Evolutionary conservation across 2,797 vertebrate species (phyloP).

Genomic region (Potorous gilbertii): DNA sequence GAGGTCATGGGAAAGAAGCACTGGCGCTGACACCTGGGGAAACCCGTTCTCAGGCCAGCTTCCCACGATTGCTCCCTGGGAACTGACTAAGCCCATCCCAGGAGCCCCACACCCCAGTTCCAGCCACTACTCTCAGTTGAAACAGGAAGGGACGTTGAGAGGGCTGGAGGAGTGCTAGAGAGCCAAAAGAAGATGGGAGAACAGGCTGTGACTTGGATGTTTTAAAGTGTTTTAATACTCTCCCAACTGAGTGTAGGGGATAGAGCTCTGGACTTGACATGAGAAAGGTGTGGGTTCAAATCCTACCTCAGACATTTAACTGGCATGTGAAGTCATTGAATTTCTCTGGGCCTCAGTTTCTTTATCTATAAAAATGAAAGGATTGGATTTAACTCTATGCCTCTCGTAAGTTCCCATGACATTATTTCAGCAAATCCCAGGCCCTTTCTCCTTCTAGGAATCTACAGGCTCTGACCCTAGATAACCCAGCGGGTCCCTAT

Average conservation of each 20-base stretch:
- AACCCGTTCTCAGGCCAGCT: constrained; percentile 80
- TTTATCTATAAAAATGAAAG: background rate
- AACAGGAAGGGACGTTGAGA: background rate
- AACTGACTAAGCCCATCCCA: constrained; percentile 71
- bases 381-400: background rate
- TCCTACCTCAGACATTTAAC: background rate
- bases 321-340: background rate
- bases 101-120: constrained; percentile 32
- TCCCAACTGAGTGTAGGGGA: background rate
- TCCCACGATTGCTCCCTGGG: constrained; percentile 78
- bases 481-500: constrained; percentile 1
- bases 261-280: background rate
- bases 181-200: background rate
- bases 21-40: constrained; percentile 80
- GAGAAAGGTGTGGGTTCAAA: background rate
- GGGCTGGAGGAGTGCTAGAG: background rate
- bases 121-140: background rate
- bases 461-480: background rate
- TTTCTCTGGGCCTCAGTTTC: background rate
- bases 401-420: constrained; percentile 55
- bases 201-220: background rate
- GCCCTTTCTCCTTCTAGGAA: background rate
- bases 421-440: constrained; percentile 3
- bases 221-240: background rate
- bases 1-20: constrained; percentile 81